Evolutionary conservation across 2,113 vertebrate species (phyloP), one percentile per base, ranked within the genome.

Genomic region (Toxotes chatareus): DNA sequence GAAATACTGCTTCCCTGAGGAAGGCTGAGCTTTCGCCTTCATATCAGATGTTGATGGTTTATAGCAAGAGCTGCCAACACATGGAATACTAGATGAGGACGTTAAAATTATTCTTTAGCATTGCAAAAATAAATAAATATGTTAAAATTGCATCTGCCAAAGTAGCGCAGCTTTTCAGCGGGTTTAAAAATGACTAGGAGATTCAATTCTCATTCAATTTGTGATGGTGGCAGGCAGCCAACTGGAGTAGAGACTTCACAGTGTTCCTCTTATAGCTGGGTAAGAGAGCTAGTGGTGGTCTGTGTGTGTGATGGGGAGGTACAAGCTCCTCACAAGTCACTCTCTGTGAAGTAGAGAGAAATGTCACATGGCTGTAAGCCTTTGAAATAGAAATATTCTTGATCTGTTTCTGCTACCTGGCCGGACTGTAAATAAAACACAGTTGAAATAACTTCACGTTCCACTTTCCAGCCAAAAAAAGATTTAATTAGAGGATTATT

Each of bases 401-500:
- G 40, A 83, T 85, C 76, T 2, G 53, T 79, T 83, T 84, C 77
- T n/a, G 16, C 68, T 72, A 81, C 59, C 77, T 78, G 80, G 73
- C 56, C 17, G 42, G 38, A 82, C 67, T 88, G 73, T 73, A 76
- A 90, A 93, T 82, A 90, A 53, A 80, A 47, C 53, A 34, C 21
- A 42, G 59, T 21, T 12, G 34, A 86, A 85, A 77, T 63, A 71
- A 77, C 62, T 75, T 69, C 0, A 51, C 7, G 12, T 61, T 64
- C 31, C 49, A 53, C 71, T 74, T 63, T 71, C n/a, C 3, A 5
- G 66, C 49, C 68, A 69, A 85, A 84, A 16, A 81, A 79, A 60
- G 38, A 76, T 85, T 80, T 85, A 89, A 87, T 90, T 90, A 82
- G 66, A 51, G 40, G 64, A 87, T 79, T 70, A 79, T 76, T 87